A percentile compares a stretch with the other conserved stretches of the same genome.
These are phyloP conservation scores for Psettodes erumei DNA, from an alignment of 2,113 vertebrate genomes.

Conservation along the genomic window DNA sequence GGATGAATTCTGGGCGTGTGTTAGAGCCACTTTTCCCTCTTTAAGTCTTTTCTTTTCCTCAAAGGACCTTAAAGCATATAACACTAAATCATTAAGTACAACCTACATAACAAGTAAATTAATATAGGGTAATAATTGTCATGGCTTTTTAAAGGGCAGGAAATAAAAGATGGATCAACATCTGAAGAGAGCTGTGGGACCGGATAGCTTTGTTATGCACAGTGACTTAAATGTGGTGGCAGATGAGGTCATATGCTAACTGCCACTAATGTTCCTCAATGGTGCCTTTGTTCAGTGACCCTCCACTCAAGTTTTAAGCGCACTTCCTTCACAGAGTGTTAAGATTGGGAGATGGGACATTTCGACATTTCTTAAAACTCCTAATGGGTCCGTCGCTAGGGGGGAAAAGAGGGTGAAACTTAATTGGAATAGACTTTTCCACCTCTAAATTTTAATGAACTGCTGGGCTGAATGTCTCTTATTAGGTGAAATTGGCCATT, in stretches of 20 bases:
- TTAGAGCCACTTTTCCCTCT: neutral
- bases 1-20: neutral
- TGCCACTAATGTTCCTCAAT: slow-evolving; percentile 58
- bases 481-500: slow-evolving; percentile 81
- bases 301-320: slow-evolving; percentile 52
- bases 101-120: slow-evolving; percentile 11
- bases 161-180: slow-evolving; percentile 33
- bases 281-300: slow-evolving; percentile 55
- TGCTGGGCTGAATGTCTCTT: slow-evolving; percentile 77
- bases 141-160: slow-evolving; percentile 42
- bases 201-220: slow-evolving; percentile 7
- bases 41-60: neutral
- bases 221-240: slow-evolving; percentile 40
- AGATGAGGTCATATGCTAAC: slow-evolving; percentile 69
- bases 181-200: slow-evolving; percentile 2
- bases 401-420: slow-evolving; percentile 55
- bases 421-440: slow-evolving; percentile 82
- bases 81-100: neutral
- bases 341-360: slow-evolving; percentile 64
- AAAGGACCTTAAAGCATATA: neutral
- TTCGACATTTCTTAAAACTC: slow-evolving; percentile 75
- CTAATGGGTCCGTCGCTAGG: slow-evolving; percentile 67
- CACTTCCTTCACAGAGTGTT: slow-evolving; percentile 52
- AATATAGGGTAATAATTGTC: slow-evolving; percentile 19
- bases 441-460: slow-evolving; percentile 84